A percentile compares a stretch with the other conserved stretches of the same genome.
Evolutionary conservation across 2,888 invertebrate species (phyloP).

Genomic region (Ischnura elegans): DNA sequence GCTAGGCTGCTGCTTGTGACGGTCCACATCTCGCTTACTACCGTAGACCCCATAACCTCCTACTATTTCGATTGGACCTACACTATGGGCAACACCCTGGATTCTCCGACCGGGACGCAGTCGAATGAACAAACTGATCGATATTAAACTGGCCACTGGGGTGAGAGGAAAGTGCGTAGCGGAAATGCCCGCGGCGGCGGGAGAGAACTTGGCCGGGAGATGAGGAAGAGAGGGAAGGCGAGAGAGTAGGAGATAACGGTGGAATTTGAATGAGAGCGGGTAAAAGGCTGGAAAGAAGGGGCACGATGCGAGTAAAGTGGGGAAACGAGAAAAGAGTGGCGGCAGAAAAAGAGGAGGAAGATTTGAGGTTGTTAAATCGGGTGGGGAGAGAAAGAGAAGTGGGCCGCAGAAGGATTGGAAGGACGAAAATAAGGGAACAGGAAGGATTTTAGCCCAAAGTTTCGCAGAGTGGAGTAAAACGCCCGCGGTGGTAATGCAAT

Average conservation of each 20-base stretch:
- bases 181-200: not conserved
- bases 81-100: not conserved
- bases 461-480: no score
- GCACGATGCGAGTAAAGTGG: slow-evolving; percentile 33
- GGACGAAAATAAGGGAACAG: not conserved
- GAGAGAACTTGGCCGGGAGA: not conserved
- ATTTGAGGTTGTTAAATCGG: slow-evolving; percentile 48
- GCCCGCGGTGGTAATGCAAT: no score
- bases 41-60: not conserved
- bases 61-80: not conserved
- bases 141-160: slow-evolving; percentile 44
- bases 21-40: no score
- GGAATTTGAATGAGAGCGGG: not conserved
- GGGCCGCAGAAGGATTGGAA: not conserved
- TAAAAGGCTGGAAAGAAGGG: not conserved
- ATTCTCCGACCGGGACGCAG: slow-evolving; percentile 28
- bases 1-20: no score
- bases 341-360: not conserved
- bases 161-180: not conserved
- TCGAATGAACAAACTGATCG: slow-evolving; percentile 50
- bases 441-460: not conserved
- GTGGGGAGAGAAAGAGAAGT: not conserved
- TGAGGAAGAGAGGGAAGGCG: not conserved
- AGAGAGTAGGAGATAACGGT: slow-evolving; percentile 1
- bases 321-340: slow-evolving; percentile 16